phyloP scores from a whole-genome alignment of 1,140 invertebrate species.

The Pemphigus obesinymphae region DNA sequence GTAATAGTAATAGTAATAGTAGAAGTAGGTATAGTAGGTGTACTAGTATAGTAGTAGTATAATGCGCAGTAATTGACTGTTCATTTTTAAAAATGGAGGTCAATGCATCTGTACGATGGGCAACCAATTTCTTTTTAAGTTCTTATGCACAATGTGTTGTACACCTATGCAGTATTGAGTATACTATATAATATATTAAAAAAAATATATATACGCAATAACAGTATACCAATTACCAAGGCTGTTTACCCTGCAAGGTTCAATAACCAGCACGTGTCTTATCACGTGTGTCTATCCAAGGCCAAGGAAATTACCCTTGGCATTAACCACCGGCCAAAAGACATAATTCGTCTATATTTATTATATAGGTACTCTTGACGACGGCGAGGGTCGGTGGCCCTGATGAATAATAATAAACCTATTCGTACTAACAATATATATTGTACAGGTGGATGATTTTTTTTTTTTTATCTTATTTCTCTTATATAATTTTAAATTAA shows the following conservation, averaged over 20 bases:
- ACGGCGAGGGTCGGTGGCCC: background rate
- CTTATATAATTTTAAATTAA: background rate
- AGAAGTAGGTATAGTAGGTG: background rate
- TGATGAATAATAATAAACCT: constrained; percentile 2
- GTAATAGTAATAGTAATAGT: constrained; percentile 12
- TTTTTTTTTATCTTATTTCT: background rate
- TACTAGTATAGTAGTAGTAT: background rate
- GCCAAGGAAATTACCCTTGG: constrained; percentile 10
- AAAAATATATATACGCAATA: constrained; percentile 13
- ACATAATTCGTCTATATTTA: background rate
- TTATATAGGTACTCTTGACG: background rate
- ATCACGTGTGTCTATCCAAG: background rate
- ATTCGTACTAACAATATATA: background rate
- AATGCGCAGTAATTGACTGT: background rate
- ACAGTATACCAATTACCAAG: constrained; percentile 16
- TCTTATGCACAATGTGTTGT: background rate
- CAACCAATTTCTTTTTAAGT: constrained; percentile 37
- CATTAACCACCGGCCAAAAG: background rate
- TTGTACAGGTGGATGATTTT: background rate
- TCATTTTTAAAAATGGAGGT: background rate
- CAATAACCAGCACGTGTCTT: constrained; percentile 37
- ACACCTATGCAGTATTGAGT: background rate
- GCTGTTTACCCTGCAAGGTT: constrained; percentile 7
- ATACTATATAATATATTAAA: background rate
- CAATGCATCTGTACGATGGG: background rate